These are phyloP conservation scores for Trisateles emortualis DNA, from an alignment of 2,888 invertebrate genomes.

Conservation along the genomic window DNA sequence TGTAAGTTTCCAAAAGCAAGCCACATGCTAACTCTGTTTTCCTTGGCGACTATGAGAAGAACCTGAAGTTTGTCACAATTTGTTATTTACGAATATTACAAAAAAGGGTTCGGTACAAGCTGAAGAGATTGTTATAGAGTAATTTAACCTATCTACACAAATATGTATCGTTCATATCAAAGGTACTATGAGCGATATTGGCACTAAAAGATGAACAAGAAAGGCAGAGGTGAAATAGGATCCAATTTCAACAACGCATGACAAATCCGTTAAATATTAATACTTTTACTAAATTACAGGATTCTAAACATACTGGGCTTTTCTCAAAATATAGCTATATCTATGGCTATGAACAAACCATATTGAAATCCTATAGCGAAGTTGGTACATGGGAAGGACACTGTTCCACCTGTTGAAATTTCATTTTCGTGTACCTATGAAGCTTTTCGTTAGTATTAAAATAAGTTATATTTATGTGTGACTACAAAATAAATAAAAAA, in stretches of 20 bases:
- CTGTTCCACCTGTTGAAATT: constrained; percentile 75
- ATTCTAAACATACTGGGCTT: constrained; percentile 32
- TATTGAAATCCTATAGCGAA: constrained; percentile 68
- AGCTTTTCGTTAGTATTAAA: neutral
- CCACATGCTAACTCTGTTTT: no score
- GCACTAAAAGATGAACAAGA: neutral
- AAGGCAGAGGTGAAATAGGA: constrained; percentile 3
- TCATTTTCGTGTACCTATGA: constrained; percentile 35
- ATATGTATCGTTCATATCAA: neutral
- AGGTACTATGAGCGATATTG: neutral
- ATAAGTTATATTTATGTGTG: neutral
- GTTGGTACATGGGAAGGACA: constrained; percentile 68
- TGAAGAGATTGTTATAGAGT: neutral
- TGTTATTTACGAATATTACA: no score
- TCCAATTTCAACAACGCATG: neutral
- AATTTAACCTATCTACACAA: neutral
- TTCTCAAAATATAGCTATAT: constrained; percentile 24
- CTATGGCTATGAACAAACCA: constrained; percentile 68
- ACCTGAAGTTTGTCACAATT: no score
- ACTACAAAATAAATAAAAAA: neutral
- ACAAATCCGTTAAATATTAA: neutral
- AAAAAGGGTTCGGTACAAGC: no score
- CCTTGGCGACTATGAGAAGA: no score
- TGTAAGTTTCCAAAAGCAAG: no score
- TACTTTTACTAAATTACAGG: constrained; percentile 11